Evolutionary conservation across 2,797 vertebrate species (phyloP), one percentile per base, ranked within the genome.

Genomic region (Pogoniulus pusillus): DNA sequence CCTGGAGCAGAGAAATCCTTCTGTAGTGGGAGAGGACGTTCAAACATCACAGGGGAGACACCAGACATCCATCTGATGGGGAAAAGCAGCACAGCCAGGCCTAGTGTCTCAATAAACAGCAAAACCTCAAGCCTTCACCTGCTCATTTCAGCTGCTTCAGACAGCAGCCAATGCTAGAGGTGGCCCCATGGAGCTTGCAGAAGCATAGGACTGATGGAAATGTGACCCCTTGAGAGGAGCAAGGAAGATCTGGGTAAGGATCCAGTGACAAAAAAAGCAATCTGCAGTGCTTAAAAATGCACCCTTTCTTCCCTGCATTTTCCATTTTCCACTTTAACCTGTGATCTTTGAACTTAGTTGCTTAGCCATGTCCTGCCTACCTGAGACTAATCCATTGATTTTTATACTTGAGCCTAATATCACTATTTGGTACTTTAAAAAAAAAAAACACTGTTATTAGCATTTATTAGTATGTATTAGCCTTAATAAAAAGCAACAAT

Each of bases 391-490:
- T 77, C 43, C 29, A 45, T 63, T 69, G 41, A n/a, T 77, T 90
- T 35, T 89, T 59, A 37, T 20, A 34, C 16, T 69, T 41, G 34
- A 85, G 59, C 53, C n/a, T 39, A 45, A 51, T n/a, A 85, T 29
- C 22, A 23, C 22, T 82, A 30, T 79, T 81, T 81, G 51, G 49
- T 81, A 79, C 70, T 82, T 95, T 65, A 60, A 58, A 92, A 95
- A 87, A 86, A n/a, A n/a, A n/a, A n/a, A n/a, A n/a, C n/a, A n/a
- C n/a, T 59, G 7, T 10, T 7, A 91, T 92, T 92, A 95, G 68
- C 87, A 91, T 80, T 65, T 59, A 93, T 96, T 96, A 96, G 35
- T 83, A 96, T 96, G 76, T 64, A 94, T 95, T 94, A 95, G 58
- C 34, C 66, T 90, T 93, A 94, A 94, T 89, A 94, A 95, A 96